Evolutionary conservation across 2,113 vertebrate genomes (phyloP).

Genomic region (Ciconia boyciana): DNA sequence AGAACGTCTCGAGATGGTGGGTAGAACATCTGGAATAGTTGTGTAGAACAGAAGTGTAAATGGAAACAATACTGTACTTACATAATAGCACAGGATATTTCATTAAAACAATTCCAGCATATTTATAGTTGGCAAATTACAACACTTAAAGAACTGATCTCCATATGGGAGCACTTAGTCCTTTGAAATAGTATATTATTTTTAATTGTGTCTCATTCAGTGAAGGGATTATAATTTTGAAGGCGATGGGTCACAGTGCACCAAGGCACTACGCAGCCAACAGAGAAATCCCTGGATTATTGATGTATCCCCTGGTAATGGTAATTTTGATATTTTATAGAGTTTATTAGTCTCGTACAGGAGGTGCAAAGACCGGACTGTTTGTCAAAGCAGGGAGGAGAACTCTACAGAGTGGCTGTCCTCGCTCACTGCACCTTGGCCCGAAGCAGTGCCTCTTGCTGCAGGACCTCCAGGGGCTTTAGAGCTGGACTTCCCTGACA

Average conservation of each 20-base stretch:
- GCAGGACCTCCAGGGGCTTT: background rate
- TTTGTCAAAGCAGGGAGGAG: background rate
- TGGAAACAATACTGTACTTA: slow-evolving; percentile 10
- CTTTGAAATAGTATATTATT: slow-evolving; percentile 57
- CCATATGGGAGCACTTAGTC: slow-evolving; percentile 51
- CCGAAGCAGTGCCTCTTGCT: background rate
- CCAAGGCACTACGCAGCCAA: background rate
- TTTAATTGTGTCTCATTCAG: slow-evolving; percentile 53
- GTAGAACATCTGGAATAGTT: slow-evolving; percentile 38
- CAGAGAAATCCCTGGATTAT: slow-evolving; percentile 7
- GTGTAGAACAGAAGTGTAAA: slow-evolving; percentile 31
- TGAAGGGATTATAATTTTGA: slow-evolving; percentile 39
- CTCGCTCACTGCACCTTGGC: background rate
- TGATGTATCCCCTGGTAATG: background rate
- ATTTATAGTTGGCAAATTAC: slow-evolving; percentile 17
- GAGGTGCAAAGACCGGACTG: background rate
- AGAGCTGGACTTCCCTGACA: background rate
- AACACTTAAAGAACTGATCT: background rate
- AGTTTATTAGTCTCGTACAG: background rate
- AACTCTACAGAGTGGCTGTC: background rate
- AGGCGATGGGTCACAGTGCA: background rate
- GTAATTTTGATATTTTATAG: slow-evolving; percentile 27
- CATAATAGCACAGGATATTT: background rate
- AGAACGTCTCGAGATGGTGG: background rate
- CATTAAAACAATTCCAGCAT: slow-evolving; percentile 14